Evolutionary conservation across 2,113 vertebrate species (phyloP).

Genomic region (Tragelaphus scriptus): DNA sequence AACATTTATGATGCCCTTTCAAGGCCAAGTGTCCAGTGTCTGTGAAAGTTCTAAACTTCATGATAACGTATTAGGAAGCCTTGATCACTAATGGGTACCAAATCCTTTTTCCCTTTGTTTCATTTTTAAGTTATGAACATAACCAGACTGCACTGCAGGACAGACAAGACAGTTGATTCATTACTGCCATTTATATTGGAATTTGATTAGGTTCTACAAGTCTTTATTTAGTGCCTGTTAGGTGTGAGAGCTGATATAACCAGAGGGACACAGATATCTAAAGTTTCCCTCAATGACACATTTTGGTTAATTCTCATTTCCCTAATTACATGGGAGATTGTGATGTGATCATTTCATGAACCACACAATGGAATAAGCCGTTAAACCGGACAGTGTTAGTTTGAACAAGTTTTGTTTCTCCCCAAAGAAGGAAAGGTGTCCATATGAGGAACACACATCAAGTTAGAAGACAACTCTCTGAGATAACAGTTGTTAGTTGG

Average conservation of each 20-base stretch:
- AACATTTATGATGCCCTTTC: not conserved
- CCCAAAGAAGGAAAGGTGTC: not conserved
- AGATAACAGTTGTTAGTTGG: not conserved
- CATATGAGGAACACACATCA: not conserved
- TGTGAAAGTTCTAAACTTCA: not conserved
- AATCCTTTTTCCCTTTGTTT: not conserved
- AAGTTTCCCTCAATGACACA: not conserved
- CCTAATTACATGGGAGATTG: not conserved
- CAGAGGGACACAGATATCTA: not conserved
- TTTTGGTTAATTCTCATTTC: constrained; percentile 41
- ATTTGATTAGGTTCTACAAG: constrained; percentile 4
- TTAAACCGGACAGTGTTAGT: not conserved
- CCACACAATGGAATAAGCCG: not conserved
- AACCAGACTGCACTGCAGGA: not conserved
- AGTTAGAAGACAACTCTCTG: not conserved
- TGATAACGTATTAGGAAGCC: not conserved
- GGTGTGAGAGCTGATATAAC: constrained; percentile 29
- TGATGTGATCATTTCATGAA: constrained; percentile 37
- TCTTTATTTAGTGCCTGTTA: constrained; percentile 12
- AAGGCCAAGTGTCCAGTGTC: not conserved
- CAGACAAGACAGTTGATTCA: not conserved
- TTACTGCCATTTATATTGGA: not conserved
- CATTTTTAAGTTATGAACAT: not conserved
- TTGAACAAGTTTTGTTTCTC: constrained; percentile 31
- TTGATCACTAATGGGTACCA: not conserved